Percentiles rank a stretch among this genome's conserved stretches.
Evolutionary conservation across 2,113 vertebrate species (phyloP).

Genomic region (Oncorhynchus masou): DNA sequence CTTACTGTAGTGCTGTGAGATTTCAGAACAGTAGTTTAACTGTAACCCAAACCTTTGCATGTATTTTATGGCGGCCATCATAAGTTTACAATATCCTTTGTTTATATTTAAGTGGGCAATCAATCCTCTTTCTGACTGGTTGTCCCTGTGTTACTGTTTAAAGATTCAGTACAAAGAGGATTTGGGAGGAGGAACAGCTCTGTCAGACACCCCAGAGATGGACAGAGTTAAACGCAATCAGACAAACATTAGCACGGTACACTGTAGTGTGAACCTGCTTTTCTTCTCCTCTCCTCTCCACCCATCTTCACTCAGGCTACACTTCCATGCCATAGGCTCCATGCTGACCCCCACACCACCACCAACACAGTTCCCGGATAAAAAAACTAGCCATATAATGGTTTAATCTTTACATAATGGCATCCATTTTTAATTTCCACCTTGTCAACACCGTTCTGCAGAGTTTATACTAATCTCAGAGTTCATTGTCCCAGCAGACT

Average conservation of each 20-base stretch:
- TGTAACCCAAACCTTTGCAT: no score
- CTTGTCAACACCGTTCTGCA: neutral
- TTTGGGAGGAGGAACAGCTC: conserved; percentile 84
- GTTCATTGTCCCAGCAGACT: neutral
- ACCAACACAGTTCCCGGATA: neutral
- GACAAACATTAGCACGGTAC: conserved; percentile 88
- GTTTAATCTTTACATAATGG: conserved; percentile 18
- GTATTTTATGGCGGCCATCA: neutral
- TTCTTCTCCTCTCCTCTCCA: no score
- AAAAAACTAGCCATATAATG: neutral
- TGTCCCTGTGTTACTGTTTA: conserved; percentile 59
- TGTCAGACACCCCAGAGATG: conserved; percentile 97
- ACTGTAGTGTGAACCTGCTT: conserved; percentile 88
- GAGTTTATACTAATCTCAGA: conserved; percentile 12
- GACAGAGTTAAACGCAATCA: conserved; percentile 94
- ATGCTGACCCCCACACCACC: conserved; percentile 5
- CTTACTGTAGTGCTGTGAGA: no score
- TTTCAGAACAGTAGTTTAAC: no score
- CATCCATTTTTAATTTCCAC: conserved; percentile 3
- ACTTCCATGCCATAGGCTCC: conserved; percentile 8
- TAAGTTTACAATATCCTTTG: neutral
- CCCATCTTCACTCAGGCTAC: no score
- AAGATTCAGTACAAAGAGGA: conserved; percentile 95
- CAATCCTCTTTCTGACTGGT: neutral
- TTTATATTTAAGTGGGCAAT: neutral